phyloP scores from a whole-genome alignment of 2,113 vertebrate genomes.

The Proteles cristata region DNA sequence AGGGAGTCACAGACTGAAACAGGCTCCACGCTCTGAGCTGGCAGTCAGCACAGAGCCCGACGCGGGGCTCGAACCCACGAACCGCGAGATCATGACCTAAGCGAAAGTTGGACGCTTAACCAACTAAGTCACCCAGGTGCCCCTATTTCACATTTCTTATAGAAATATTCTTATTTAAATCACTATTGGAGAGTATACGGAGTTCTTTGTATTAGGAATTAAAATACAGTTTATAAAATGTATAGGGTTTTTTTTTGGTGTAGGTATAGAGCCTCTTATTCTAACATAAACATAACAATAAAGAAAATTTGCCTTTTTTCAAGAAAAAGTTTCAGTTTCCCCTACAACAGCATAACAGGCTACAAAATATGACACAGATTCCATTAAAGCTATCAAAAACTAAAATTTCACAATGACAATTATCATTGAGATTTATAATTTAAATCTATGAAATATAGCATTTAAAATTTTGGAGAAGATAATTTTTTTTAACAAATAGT shows the following conservation, averaged over 20 bases:
- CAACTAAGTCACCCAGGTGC: too few relatives aligned
- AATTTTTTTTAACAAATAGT: too few relatives aligned
- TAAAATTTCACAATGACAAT: neutral
- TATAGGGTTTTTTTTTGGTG: neutral
- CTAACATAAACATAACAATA: neutral
- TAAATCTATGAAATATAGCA: neutral
- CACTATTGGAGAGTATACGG: neutral
- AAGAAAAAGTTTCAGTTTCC: neutral
- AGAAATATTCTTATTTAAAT: slow-evolving; percentile 4
- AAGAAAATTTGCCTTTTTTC: neutral
- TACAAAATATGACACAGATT: neutral
- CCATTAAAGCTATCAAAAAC: neutral
- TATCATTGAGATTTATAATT: neutral
- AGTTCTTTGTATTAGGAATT: neutral
- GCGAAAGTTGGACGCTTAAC: too few relatives aligned
- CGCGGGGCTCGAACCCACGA: too few relatives aligned
- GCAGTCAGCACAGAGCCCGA: too few relatives aligned
- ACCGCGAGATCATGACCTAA: too few relatives aligned
- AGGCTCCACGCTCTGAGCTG: too few relatives aligned
- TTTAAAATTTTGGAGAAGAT: neutral
- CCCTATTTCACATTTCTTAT: neutral
- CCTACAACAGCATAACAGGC: neutral
- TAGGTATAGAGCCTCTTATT: neutral
- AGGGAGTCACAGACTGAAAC: too few relatives aligned
- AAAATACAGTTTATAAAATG: slow-evolving; percentile 19